Percentiles rank a stretch among this genome's conserved stretches.
Conservation (phyloP, 2,113 vertebrate genomes). For the Erythrocebus patas region DNA sequence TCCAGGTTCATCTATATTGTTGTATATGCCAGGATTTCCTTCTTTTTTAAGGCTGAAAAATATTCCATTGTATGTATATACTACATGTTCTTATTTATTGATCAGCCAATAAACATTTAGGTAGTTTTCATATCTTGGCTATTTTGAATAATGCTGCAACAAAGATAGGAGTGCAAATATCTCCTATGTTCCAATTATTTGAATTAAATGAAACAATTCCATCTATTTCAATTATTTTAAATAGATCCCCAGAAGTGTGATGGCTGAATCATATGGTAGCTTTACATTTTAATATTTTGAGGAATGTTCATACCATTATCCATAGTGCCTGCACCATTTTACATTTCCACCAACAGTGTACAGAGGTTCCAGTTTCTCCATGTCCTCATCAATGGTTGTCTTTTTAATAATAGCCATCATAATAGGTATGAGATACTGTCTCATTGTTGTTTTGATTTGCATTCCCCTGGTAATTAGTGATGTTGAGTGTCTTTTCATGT, state of each 20-base stretch:
- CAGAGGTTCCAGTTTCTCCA: too few relatives aligned
- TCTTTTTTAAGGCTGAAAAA: background rate
- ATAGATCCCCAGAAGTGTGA: background rate
- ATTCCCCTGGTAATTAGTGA: too few relatives aligned
- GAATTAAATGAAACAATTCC: too few relatives aligned
- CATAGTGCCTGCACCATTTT: too few relatives aligned
- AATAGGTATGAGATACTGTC: too few relatives aligned
- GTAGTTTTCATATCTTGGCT: background rate
- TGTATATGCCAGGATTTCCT: background rate
- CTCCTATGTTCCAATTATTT: background rate
- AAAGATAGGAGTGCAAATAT: background rate
- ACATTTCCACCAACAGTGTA: too few relatives aligned
- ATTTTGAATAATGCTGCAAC: background rate
- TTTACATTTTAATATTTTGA: background rate
- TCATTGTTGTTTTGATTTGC: too few relatives aligned
- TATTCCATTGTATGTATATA: background rate
- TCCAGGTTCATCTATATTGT: background rate
- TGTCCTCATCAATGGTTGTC: too few relatives aligned
- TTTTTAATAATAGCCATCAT: too few relatives aligned
- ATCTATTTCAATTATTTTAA: background rate
- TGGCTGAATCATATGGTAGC: background rate
- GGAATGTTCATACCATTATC: background rate
- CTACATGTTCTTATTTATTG: background rate
- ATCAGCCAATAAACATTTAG: background rate
- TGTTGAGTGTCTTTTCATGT: too few relatives aligned